Percentiles rank a stretch among this genome's conserved stretches.
Evolutionary conservation across 2,113 vertebrate genomes (phyloP).

Genomic region (Varanus salvator): DNA sequence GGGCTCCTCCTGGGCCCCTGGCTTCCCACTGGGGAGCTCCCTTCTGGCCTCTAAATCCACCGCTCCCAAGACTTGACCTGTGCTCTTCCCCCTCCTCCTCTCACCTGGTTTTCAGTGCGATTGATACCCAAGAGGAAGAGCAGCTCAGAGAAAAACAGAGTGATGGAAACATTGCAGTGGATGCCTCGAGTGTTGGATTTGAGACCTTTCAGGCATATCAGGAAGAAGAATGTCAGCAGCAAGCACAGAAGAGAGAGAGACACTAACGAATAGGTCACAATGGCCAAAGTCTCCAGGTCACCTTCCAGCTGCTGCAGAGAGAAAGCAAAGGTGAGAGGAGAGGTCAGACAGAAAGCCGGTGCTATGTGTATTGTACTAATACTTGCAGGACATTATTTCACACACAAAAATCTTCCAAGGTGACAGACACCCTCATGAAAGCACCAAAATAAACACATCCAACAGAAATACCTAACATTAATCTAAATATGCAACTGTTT

Average conservation of each 20-base stretch:
- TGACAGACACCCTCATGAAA: background rate
- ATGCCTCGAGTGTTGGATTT: slow-evolving; percentile 97
- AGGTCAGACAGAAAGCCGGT: background rate
- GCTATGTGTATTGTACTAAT: slow-evolving; percentile 15
- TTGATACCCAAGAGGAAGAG: slow-evolving; percentile 94
- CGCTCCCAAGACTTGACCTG: rapidly evolving
- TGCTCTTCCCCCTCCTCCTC: slow-evolving; percentile 27
- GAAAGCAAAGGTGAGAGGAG: slow-evolving; percentile 38
- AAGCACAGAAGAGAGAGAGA: slow-evolving; percentile 89
- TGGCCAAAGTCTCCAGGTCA: slow-evolving; percentile 91
- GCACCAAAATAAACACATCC: background rate
- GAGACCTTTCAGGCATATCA: slow-evolving; percentile 92
- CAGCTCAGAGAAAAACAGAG: slow-evolving; percentile 92
- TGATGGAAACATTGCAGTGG: slow-evolving; percentile 90
- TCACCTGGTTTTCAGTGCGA: slow-evolving; percentile 95
- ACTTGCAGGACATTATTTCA: background rate
- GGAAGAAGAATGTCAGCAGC: slow-evolving; percentile 87
- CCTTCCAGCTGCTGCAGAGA: slow-evolving; percentile 89
- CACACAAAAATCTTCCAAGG: background rate
- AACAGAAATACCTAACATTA: background rate
- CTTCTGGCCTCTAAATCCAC: background rate
- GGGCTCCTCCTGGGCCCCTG: background rate
- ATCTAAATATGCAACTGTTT: too few species aligned
- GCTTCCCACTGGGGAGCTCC: background rate
- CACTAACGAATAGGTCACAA: slow-evolving; percentile 91